Percentiles rank a stretch among this genome's conserved stretches.
Conservation (phyloP, 30 jellyfish, hydroid and myxozoan species). For the Phacellophora camtschatica region DNA sequence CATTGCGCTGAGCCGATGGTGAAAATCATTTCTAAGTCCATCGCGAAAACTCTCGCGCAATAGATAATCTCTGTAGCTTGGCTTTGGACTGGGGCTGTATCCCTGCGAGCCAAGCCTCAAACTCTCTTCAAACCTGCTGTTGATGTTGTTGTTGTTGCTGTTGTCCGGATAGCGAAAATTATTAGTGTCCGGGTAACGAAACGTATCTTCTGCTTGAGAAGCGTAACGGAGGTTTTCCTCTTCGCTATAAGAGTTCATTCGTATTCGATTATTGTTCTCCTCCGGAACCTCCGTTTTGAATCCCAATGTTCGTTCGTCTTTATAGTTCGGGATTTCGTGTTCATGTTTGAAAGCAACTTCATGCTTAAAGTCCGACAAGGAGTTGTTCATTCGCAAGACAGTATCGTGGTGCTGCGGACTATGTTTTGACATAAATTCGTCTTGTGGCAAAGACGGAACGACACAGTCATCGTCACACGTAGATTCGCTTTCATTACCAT, state of each 20-base stretch:
- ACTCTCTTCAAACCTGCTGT: conserved; percentile 42
- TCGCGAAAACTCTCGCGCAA: conserved; percentile 62
- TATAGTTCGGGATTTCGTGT: conserved; percentile 10
- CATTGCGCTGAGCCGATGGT: conserved; percentile 23
- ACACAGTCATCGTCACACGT: conserved; percentile 68
- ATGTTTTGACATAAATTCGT: conserved; percentile 39
- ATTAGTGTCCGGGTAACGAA: conserved; percentile 57
- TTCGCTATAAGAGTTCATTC: conserved; percentile 34
- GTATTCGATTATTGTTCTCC: conserved; percentile 42
- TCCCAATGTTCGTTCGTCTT: conserved; percentile 38
- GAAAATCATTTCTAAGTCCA: conserved; percentile 41
- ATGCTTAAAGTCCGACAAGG: conserved; percentile 35
- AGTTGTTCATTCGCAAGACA: conserved; percentile 51
- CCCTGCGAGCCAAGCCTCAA: conserved; percentile 59
- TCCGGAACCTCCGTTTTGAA: conserved; percentile 74
- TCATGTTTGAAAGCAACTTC: conserved; percentile 29
- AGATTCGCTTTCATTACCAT: conserved; percentile 70
- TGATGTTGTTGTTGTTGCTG: not conserved
- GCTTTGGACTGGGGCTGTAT: conserved; percentile 66
- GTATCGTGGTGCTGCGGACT: conserved; percentile 71
- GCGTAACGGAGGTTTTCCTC: conserved; percentile 51
- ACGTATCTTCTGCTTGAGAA: conserved; percentile 53
- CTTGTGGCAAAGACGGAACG: conserved; percentile 66
- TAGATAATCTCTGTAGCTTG: conserved; percentile 51
- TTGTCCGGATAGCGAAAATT: conserved; percentile 49